phyloP scores from a whole-genome alignment of 2,888 invertebrate species.

The Euzophera pinguis region DNA sequence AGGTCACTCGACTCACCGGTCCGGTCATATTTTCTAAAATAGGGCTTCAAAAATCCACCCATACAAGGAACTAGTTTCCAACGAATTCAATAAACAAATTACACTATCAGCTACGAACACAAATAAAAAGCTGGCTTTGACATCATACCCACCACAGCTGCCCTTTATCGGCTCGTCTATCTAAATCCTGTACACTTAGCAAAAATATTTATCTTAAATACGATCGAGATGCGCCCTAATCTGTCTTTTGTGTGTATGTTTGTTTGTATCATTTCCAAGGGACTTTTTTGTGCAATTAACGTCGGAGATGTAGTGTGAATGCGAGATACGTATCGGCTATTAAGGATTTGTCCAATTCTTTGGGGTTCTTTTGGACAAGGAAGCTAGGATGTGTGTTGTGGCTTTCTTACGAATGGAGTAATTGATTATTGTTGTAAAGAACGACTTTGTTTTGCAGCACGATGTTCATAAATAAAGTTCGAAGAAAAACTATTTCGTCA shows the following conservation, averaged over 20 bases:
- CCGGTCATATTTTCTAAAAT: too few relatives aligned
- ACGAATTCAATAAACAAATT: constrained; percentile 26
- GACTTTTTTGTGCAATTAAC: constrained; percentile 74
- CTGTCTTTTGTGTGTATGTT: constrained; percentile 70
- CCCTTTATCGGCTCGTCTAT: constrained; percentile 59
- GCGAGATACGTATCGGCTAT: constrained; percentile 36
- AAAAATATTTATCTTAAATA: constrained; percentile 77
- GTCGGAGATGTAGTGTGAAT: constrained; percentile 61
- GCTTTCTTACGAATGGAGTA: constrained; percentile 1
- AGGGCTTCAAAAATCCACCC: too few relatives aligned
- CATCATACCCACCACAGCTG: constrained; percentile 56
- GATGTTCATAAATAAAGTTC: too few relatives aligned
- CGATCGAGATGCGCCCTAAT: constrained; percentile 75
- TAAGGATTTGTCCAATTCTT: constrained; percentile 39
- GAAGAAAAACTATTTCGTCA: too few relatives aligned
- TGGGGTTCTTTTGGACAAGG: constrained; percentile 30
- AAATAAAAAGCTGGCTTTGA: constrained; percentile 15
- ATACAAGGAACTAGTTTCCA: not conserved
- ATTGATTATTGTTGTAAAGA: not conserved
- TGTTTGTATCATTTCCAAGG: constrained; percentile 60
- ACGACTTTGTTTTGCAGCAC: not conserved
- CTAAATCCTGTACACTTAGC: constrained; percentile 73
- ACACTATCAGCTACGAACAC: constrained; percentile 22
- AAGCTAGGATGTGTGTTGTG: not conserved
- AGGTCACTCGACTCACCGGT: too few relatives aligned